Percentiles rank a stretch among this genome's conserved stretches.
phyloP scores from a whole-genome alignment of 2,113 vertebrate species.

The Odontophorus gujanensis region DNA sequence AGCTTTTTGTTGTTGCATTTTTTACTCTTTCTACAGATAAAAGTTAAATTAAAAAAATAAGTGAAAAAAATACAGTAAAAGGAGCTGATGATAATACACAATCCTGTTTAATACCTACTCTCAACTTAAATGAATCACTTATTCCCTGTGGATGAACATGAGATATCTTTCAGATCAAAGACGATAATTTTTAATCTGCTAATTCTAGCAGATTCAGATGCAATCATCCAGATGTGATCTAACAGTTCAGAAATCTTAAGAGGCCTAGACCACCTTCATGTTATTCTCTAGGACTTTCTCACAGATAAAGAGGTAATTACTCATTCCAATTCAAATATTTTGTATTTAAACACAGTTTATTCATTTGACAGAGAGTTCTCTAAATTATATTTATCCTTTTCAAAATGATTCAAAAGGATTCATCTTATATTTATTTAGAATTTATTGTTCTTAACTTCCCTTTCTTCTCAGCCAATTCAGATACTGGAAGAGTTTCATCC shows the following conservation, averaged over 20 bases:
- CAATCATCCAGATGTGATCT: neutral
- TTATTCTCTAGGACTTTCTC: neutral
- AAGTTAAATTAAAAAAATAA: neutral
- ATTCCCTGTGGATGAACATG: neutral
- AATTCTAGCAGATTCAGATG: neutral
- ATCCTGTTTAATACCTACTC: neutral
- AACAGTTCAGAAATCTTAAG: neutral
- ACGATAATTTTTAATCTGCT: neutral
- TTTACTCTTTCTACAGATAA: neutral
- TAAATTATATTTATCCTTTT: neutral
- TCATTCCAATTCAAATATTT: neutral
- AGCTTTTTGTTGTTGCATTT: neutral
- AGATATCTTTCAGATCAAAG: neutral
- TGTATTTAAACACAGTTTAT: neutral
- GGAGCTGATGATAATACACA: neutral
- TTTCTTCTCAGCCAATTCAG: neutral
- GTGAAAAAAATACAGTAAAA: neutral
- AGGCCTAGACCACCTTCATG: neutral
- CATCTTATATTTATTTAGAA: neutral
- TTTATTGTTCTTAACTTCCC: neutral
- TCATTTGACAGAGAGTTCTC: neutral
- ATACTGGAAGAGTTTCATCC: neutral
- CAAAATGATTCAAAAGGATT: neutral
- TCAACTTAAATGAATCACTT: slow-evolving; percentile 6
- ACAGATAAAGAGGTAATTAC: neutral